Percentiles rank a stretch among this genome's conserved stretches.
phyloP scores from a whole-genome alignment of 2,888 invertebrate species.

The Aleiodes leptofemur region DNA sequence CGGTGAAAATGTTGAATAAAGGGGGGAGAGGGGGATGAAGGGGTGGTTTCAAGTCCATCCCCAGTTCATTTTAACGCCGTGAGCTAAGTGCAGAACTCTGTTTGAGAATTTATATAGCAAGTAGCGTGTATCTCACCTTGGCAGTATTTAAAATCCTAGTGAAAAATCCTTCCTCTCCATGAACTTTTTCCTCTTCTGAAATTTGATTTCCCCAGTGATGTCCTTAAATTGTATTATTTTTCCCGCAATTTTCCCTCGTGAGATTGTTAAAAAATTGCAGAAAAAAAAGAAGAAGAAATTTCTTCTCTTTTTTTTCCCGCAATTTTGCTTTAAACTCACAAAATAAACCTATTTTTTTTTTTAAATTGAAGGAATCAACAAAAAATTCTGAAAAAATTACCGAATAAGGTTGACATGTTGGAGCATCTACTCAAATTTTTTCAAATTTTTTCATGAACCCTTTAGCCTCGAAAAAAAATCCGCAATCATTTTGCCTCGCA shows the following conservation, averaged over 20 bases:
- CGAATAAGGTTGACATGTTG: too few relatives aligned
- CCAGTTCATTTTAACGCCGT: constrained; percentile 21
- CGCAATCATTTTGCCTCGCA: too few relatives aligned
- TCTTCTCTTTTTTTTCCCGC: too few relatives aligned
- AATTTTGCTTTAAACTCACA: too few relatives aligned
- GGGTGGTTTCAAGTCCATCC: constrained; percentile 26
- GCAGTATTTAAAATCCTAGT: constrained; percentile 40
- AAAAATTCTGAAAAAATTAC: too few relatives aligned
- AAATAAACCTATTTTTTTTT: too few relatives aligned
- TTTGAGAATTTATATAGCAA: constrained; percentile 51
- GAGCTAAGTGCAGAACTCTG: constrained; percentile 51
- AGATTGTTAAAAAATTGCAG: constrained; percentile 16
- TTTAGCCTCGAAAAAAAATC: too few relatives aligned
- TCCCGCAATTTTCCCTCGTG: constrained; percentile 39
- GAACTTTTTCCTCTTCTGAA: constrained; percentile 49
- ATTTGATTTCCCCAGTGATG: constrained; percentile 57
- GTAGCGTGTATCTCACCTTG: constrained; percentile 47
- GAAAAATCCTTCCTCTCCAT: constrained; percentile 9
- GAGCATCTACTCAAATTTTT: too few relatives aligned
- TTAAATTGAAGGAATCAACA: too few relatives aligned
- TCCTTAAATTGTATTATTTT: constrained; percentile 55
- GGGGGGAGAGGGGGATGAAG: background rate
- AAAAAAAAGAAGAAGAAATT: background rate
- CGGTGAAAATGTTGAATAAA: constrained; percentile 4
- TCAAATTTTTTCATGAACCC: background rate